Percentiles rank a stretch among this genome's conserved stretches.
phyloP scores from a whole-genome alignment of 2,113 vertebrate species.

The Hypanus sabinus region DNA sequence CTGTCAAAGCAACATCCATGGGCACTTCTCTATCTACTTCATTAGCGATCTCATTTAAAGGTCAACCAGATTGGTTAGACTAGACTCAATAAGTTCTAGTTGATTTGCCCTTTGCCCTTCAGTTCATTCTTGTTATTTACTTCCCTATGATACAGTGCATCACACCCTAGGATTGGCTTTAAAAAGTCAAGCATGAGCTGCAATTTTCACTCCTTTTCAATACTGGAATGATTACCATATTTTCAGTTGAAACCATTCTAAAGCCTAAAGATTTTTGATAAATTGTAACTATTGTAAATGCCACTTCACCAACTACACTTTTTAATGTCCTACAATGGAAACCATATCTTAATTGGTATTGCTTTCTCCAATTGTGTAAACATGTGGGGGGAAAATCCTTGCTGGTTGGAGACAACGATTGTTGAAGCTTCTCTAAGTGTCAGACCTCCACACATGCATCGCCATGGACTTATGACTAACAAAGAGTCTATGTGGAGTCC shows the following conservation, averaged over 20 bases:
- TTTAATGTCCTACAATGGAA: background rate
- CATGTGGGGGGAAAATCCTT: too few relatives aligned
- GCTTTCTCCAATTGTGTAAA: background rate
- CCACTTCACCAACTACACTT: background rate
- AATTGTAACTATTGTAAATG: background rate
- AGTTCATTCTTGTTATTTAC: background rate
- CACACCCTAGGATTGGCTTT: background rate
- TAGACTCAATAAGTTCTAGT: background rate
- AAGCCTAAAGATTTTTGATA: background rate
- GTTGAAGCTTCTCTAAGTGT: too few relatives aligned
- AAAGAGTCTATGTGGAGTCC: too few relatives aligned
- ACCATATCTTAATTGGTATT: background rate
- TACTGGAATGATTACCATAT: background rate
- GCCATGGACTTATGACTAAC: too few relatives aligned
- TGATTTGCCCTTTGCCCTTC: background rate
- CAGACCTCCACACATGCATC: too few relatives aligned
- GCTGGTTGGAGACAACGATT: too few relatives aligned
- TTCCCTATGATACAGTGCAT: background rate
- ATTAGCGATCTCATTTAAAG: background rate
- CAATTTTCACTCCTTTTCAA: background rate
- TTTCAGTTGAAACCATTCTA: background rate
- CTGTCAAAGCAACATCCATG: background rate
- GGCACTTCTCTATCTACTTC: too few relatives aligned
- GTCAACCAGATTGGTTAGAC: background rate
- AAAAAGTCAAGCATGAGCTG: background rate